These are phyloP conservation scores for Heteronetta atricapilla DNA, from an alignment of 2,113 vertebrate genomes.

Conservation along the genomic window DNA sequence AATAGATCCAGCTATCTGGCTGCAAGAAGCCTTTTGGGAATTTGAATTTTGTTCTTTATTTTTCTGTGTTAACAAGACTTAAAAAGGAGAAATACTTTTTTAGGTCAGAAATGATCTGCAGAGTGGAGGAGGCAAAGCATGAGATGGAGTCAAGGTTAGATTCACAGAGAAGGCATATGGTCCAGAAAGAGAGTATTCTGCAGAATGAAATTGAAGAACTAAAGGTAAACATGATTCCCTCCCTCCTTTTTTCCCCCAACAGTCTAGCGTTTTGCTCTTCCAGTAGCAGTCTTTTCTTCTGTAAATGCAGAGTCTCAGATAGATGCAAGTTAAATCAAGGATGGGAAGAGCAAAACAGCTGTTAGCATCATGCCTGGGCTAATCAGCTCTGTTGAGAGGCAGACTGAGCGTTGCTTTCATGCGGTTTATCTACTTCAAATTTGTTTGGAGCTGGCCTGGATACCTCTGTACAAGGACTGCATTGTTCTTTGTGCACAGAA, in stretches of 20 bases:
- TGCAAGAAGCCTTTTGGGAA: background rate
- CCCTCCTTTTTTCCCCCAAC: background rate
- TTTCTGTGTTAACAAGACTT: background rate
- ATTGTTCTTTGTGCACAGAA: rapidly evolving
- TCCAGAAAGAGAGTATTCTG: conserved; percentile 88
- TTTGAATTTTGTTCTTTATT: background rate
- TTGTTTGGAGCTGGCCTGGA: background rate
- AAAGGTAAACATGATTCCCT: conserved; percentile 76
- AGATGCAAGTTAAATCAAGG: background rate
- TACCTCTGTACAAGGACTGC: background rate
- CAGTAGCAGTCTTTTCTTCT: background rate
- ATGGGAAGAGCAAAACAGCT: background rate
- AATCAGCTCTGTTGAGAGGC: background rate
- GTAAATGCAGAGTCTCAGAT: background rate
- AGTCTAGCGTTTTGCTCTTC: background rate
- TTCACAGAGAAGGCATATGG: conserved; percentile 91
- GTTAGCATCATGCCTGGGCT: background rate
- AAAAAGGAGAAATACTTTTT: conserved; percentile 44
- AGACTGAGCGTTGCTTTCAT: background rate
- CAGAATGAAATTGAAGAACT: conserved; percentile 89
- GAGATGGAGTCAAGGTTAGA: conserved; percentile 91
- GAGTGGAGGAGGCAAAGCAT: conserved; percentile 86
- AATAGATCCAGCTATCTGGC: background rate
- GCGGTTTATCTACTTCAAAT: background rate
- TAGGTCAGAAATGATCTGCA: conserved; percentile 88